Evolutionary conservation across 1,140 invertebrate species (phyloP), one percentile per base, ranked within the genome.

Genomic region (Limonius californicus): DNA sequence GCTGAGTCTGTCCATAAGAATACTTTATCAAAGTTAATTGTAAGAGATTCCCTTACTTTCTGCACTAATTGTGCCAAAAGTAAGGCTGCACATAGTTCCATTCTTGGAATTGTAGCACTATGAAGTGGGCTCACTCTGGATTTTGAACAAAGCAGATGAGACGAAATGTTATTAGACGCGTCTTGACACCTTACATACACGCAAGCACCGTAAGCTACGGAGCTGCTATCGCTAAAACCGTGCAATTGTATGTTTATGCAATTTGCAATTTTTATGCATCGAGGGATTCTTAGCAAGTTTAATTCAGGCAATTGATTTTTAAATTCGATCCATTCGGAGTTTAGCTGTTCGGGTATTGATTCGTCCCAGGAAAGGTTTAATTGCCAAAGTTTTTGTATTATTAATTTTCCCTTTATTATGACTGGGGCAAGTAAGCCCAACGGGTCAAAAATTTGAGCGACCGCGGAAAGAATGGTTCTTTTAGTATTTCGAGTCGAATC

Each of bases 81-180:
- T 0, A 73, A 43, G 3, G 80, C 79, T 8, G 72, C 79, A 53
- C 67, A 72, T 16, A 83, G 64, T 68, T 83, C 82, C 15, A 83
- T 65, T 61, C 78, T 53, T 3, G 82, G 80, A 14, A 83, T 70
- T 12, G 77, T 74, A 0, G 63, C 53, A 11, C 53, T 60, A 68
- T 78, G 78, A 0, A 78, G 39, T 32, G 78, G 78, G 21, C 77
- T 70, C 1, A 80, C 76, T 57, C 74, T 65, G 50, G 71, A 67
- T 62, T 80, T 79, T 7, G 70, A 61, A 18, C 54, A 61, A 11
- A 78, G 43, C 47, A 77, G 58, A 8, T 39, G 60, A 1, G 57
- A 23, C n/a, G 27, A 39, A 2, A 58, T 11, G 1, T 3, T 9
- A 16, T 50, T 57, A 6, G 47, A 14, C 1, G 15, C 11, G 16